A percentile compares a stretch with the other conserved stretches of the same genome.
Conservation (phyloP, 2,113 vertebrate species). For the Choloepus hoffmanni region DNA sequence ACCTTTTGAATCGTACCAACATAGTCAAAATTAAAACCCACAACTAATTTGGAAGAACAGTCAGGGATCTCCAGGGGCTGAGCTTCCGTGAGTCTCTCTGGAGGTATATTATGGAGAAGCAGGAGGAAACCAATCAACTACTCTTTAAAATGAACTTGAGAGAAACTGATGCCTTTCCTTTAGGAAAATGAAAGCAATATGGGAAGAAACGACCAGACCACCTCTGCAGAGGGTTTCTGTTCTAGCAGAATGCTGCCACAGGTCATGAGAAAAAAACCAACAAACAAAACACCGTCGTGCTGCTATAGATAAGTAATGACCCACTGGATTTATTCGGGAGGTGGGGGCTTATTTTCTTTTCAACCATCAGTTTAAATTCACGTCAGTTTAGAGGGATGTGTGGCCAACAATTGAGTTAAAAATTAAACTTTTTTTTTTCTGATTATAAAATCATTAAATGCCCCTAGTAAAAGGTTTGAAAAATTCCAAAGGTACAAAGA, state of each 20-base stretch:
- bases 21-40: neutral
- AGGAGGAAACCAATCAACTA: neutral
- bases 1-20: neutral
- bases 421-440: neutral
- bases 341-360: neutral
- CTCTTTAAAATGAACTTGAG: neutral
- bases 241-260: neutral
- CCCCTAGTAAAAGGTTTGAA: neutral
- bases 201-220: neutral
- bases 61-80: neutral
- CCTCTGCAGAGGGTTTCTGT: neutral
- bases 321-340: neutral
- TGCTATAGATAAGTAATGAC: neutral
- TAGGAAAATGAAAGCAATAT: rapidly evolving
- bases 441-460: slow-evolving; percentile 41
- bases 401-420: neutral
- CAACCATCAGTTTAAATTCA: slow-evolving; percentile 47
- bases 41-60: neutral
- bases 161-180: neutral
- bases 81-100: neutral
- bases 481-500: neutral
- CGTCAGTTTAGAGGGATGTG: neutral
- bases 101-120: neutral
- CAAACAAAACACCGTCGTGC: rapidly evolving
- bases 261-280: neutral